Base-by-base conservation (phyloP, 2,113 vertebrate genomes). In the Lepus europaeus region DNA sequence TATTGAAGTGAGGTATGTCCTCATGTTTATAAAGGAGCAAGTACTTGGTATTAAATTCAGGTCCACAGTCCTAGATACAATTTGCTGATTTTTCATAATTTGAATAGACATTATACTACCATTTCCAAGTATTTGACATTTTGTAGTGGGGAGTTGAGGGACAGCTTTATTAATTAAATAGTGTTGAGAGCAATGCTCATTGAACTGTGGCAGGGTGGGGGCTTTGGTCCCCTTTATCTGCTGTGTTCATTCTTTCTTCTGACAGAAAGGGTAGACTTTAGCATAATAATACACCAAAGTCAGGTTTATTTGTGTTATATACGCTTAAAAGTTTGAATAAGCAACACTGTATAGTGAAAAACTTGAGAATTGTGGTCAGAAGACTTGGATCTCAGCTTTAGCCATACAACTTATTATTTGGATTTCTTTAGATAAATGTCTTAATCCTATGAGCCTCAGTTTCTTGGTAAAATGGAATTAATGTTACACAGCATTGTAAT, bases 401-500 rank as follows among this genome's bases (percentile, higher is more conserved):
- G 22, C 51, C 72, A 27, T 0, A 27, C 5, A 73, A 77, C 14
- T 51, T 83, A n/a, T 20, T 17, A n/a, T 78, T 33, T 86, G 36
- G n/a, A 81, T 73, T 76, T 81, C 49, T 84, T 90, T 59, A 81
- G 3, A 77, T 6, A 93, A 81, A 16, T 83, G 31, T 45, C 66
- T 88, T 45, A 80, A 33, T 70, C 10, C 49, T 39, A 5, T 2
- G 27, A 76, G 20, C 13, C 29, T 74, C 36, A 36, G 45, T 78
- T 79, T 91, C 86, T 87, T 89, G 81, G 33, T 91, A 91, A 94
- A 90, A 79, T 79, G 39, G 4, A 17, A 89, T 64, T 73, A 61
- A 59, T 70, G 88, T 31, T 70, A 39, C 29, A 49, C 25, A 87
- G 64, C 8, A 7, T 53, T 68, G 31, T 79, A 45, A 80, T 6